Percentiles rank a stretch among this genome's conserved stretches.
Conservation (phyloP, 2,888 invertebrate species). For the Actias luna region DNA sequence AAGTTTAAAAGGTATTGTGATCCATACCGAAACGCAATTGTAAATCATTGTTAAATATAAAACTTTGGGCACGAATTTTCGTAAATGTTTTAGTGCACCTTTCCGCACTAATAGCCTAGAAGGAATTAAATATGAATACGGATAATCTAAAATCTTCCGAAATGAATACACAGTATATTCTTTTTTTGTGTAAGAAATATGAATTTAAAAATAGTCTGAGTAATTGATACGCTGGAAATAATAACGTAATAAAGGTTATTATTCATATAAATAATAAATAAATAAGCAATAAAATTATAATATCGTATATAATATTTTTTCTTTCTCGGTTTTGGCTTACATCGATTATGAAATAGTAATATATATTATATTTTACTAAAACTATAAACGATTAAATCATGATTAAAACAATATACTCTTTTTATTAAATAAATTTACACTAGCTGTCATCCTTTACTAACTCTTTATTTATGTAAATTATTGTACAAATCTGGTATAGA, state of each 20-base stretch:
- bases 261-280: too few species aligned
- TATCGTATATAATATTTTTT: too few species aligned
- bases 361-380: too few species aligned
- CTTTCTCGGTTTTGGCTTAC: too few species aligned
- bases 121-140: constrained; percentile 28
- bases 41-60: constrained; percentile 14
- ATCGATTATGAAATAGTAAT: too few species aligned
- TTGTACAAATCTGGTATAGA: too few species aligned
- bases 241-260: neutral
- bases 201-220: neutral
- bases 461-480: too few species aligned
- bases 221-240: neutral
- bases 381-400: too few species aligned
- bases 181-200: neutral
- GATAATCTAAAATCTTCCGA: constrained; percentile 19
- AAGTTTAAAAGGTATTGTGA: neutral
- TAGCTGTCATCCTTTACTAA: too few species aligned
- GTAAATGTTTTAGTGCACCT: constrained; percentile 13
- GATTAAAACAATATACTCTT: too few species aligned
- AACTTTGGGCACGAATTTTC: neutral
- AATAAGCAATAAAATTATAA: too few species aligned
- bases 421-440: too few species aligned
- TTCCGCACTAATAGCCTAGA: constrained; percentile 24
- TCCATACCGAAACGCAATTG: neutral
- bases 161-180: neutral